These are phyloP conservation scores for Patiria miniata DNA, from an alignment of 35 echinoderm and acorn worm genomes.

Conservation along the genomic window DNA sequence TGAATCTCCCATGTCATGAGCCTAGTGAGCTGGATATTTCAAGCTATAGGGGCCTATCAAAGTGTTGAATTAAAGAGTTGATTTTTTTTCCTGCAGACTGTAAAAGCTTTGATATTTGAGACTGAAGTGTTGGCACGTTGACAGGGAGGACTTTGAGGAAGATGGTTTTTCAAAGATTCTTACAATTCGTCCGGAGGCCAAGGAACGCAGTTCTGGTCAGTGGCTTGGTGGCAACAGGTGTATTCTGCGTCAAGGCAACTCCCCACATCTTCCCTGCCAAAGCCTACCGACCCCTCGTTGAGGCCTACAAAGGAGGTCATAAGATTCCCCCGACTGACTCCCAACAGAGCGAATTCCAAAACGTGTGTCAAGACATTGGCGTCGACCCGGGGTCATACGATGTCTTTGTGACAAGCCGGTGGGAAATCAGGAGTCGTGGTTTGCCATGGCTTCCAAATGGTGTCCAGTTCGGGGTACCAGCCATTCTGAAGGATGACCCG, in stretches of 20 bases:
- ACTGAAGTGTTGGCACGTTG: too few relatives aligned
- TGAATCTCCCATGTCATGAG: too few relatives aligned
- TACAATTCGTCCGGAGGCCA: conserved; percentile 57
- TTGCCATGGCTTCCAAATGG: conserved; percentile 79
- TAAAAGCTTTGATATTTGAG: too few relatives aligned
- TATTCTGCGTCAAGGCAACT: conserved; percentile 56
- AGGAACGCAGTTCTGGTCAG: conserved; percentile 49
- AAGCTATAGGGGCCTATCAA: too few relatives aligned
- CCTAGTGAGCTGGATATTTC: too few relatives aligned
- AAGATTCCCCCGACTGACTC: neutral
- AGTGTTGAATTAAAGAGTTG: too few relatives aligned
- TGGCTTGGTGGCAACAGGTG: conserved; percentile 47
- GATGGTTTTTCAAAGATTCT: conserved; percentile 26
- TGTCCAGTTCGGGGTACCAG: conserved; percentile 82
- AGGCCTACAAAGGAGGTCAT: conserved; percentile 61
- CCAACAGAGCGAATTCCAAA: conserved; percentile 58
- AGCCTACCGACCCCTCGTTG: conserved; percentile 53
- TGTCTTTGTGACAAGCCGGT: conserved; percentile 57
- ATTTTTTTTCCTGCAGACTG: too few relatives aligned
- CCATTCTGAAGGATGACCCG: conserved; percentile 55
- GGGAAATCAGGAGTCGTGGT: conserved; percentile 59
- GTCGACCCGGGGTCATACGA: conserved; percentile 48
- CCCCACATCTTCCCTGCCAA: conserved; percentile 70
- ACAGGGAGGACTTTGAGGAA: neutral
- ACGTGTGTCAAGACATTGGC: conserved; percentile 62